A percentile compares a stretch with the other conserved stretches of the same genome.
These are phyloP conservation scores for Scylla paramamosain DNA, from an alignment of 1,140 invertebrate genomes.

Conservation along the genomic window DNA sequence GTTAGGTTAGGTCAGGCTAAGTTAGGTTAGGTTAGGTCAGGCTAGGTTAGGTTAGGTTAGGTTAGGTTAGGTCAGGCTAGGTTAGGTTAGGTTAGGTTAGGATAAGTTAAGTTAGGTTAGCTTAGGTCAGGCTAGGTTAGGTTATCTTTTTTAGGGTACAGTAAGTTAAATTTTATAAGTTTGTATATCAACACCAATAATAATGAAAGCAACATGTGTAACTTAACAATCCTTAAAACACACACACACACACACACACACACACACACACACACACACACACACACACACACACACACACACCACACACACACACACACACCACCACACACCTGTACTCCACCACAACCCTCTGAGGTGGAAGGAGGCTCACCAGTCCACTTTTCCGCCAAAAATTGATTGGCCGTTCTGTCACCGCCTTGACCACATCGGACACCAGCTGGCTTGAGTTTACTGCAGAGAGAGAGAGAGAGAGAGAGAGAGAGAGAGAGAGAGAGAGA, in stretches of 20 bases:
- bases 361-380: conserved; percentile 62
- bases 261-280: conserved; percentile 54
- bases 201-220: no score
- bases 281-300: no score
- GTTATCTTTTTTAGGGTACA: no score
- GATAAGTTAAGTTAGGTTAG: no score
- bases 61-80: no score
- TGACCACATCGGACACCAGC: conserved; percentile 49
- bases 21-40: conserved; percentile 9
- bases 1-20: neutral
- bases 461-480: conserved; percentile 10
- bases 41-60: no score
- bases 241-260: no score
- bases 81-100: no score
- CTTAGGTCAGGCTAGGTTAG: no score
- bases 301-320: neutral
- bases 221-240: no score
- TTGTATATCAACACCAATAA: no score
- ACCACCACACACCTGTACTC: conserved; percentile 68
- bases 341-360: conserved; percentile 65
- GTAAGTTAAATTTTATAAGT: no score
- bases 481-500: conserved; percentile 3
- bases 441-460: conserved; percentile 54
- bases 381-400: conserved; percentile 68
- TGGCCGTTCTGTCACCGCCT: conserved; percentile 29